These are phyloP conservation scores for Machaerirhynchus nigripectus DNA, from an alignment of 2,113 vertebrate genomes.

Conservation along the genomic window DNA sequence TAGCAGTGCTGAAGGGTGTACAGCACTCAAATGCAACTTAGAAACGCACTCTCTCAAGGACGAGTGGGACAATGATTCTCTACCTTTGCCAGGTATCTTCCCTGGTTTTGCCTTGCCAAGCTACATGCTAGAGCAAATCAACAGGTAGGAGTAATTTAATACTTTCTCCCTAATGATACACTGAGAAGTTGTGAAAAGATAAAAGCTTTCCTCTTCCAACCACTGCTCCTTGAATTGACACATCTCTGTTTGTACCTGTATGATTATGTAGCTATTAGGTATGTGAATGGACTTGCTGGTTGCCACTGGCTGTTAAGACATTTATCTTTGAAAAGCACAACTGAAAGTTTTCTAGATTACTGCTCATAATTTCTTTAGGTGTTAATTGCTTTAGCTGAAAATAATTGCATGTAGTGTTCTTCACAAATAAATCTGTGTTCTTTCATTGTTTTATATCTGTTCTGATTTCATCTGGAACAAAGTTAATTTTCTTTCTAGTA, in stretches of 20 bases:
- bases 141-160: background rate
- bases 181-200: background rate
- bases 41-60: background rate
- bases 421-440: fast-evolving
- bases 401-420: background rate
- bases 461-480: background rate
- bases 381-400: background rate
- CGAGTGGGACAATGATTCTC: background rate
- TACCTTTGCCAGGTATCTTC: background rate
- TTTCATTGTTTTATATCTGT: background rate
- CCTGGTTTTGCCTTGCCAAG: background rate
- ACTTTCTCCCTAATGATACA: background rate
- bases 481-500: background rate
- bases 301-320: background rate
- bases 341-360: background rate
- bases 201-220: background rate
- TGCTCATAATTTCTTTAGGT: background rate
- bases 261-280: background rate
- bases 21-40: background rate
- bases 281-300: background rate
- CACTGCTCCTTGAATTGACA: background rate
- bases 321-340: background rate
- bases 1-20: background rate
- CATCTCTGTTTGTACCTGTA: background rate
- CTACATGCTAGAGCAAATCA: background rate